Conservation (phyloP, 37 sponge, comb jelly and placozoan genomes). For the Sycon ciliatum region DNA sequence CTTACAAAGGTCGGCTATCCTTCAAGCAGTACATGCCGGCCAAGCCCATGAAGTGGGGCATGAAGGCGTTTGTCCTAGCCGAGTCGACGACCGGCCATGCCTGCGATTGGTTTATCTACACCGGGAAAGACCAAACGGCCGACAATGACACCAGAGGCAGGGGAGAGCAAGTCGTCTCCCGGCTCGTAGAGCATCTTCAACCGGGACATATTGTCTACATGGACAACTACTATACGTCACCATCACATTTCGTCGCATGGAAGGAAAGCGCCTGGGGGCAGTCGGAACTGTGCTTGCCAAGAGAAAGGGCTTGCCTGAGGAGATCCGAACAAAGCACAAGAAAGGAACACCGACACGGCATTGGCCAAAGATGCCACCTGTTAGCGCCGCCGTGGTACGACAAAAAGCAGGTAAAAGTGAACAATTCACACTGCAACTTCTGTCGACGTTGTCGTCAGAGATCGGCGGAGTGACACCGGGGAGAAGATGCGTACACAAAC, state of each 20-base stretch:
- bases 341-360: constrained; percentile 10
- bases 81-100: constrained; percentile 13
- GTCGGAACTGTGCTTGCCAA: constrained; percentile 30
- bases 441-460: too few relatives aligned
- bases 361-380: not conserved
- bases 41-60: constrained; percentile 27
- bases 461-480: too few relatives aligned
- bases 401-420: constrained; percentile 1
- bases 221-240: constrained; percentile 46
- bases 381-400: constrained; percentile 29
- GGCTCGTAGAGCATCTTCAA: too few relatives aligned
- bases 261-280: constrained; percentile 17
- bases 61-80: constrained; percentile 31
- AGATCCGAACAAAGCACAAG: not conserved
- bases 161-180: too few relatives aligned
- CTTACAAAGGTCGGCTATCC: constrained; percentile 28
- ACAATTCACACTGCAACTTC: too few relatives aligned
- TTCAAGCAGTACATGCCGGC: too few relatives aligned
- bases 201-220: constrained; percentile 29
- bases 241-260: constrained; percentile 1
- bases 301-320: constrained; percentile 26
- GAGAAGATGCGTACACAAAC: too few relatives aligned
- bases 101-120: constrained; percentile 20
- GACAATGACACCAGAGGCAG: too few relatives aligned
- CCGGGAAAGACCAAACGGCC: too few relatives aligned